Base-by-base conservation (phyloP, 2,113 vertebrate species). In the Lethenteron camtschaticum region DNA sequence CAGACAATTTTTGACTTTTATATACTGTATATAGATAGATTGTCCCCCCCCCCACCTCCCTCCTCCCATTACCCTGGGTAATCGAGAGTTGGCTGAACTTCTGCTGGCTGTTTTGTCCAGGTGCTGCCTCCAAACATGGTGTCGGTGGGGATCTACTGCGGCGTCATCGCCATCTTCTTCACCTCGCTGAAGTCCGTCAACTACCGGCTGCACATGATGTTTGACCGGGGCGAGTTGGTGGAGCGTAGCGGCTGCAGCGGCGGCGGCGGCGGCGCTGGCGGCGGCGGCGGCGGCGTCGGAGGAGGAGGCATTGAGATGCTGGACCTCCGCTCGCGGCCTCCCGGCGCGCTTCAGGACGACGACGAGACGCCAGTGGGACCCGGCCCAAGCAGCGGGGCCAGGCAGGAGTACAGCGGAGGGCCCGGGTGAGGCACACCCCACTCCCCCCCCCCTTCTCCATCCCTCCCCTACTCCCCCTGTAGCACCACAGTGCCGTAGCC, bases 121-220 rank as follows among this genome's bases (percentile, higher is more conserved):
- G 87, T 87, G 70, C 79, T 89, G 71, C 87, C 87, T n/a, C 80
- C 85, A 69, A 87, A 80, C 75, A 75, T 87, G 74, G 58, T 85
- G 72, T 81, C 89, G 69, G 85, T 87, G 0, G 85, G 83, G 0
- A 76, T 81, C 20, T 90, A 90, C 78, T 89, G 87, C 57, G 81
- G 82, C 1, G 84, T 84, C 73, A 84, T 90, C 71, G 87, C 84
- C 1, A 73, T 81, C 71, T 86, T 87, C 77, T 90, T 90, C 74
- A 83, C 85, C 1, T 79, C 84, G 72, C 81, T 90, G 72, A 90
- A 90, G 74, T 82, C 82, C 4, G 79, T 89, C 63, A 90, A 90
- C 78, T 90, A 83, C 71, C 83, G 87, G 41, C 80, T 90, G 11
- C 87, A 90, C 14, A 75, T 86, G 69, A 90, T 90, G 87, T 90